These are phyloP conservation scores for Aelia acuminata DNA, from an alignment of 2,888 invertebrate genomes.

Conservation along the genomic window DNA sequence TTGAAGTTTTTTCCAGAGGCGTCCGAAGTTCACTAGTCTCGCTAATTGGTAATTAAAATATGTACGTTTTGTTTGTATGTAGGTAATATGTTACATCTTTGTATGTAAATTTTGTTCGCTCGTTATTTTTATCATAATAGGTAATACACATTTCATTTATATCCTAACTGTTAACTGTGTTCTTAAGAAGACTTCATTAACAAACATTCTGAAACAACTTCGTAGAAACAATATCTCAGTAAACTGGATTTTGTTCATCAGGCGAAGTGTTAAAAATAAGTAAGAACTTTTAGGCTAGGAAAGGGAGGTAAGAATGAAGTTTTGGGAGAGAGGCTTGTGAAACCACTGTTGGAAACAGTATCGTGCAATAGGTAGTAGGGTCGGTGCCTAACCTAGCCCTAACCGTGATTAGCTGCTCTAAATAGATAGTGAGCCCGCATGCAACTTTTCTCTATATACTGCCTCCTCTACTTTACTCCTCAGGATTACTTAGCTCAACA, in stretches of 20 bases:
- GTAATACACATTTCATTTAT: too few species aligned
- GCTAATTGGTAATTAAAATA: too few species aligned
- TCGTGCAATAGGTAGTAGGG: not conserved
- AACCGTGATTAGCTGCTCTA: conserved; percentile 1
- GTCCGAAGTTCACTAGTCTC: too few species aligned
- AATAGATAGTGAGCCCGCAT: not conserved
- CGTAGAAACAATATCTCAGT: not conserved
- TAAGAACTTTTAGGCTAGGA: not conserved
- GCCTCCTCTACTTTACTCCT: not conserved
- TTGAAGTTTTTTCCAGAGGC: too few species aligned
- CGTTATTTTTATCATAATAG: too few species aligned
- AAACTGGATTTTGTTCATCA: not conserved
- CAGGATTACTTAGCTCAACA: not conserved
- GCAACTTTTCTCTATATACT: not conserved
- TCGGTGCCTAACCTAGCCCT: too few species aligned
- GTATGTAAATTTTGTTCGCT: too few species aligned
- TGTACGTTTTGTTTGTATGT: too few species aligned
- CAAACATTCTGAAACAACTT: not conserved
- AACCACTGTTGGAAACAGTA: not conserved
- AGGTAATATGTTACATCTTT: too few species aligned
- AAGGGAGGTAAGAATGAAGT: not conserved
- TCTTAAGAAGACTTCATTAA: not conserved
- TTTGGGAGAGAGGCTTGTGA: not conserved
- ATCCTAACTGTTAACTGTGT: not conserved
- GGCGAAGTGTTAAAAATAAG: not conserved